Percentiles rank a stretch among this genome's conserved stretches.
Conservation (phyloP, 2,888 invertebrate species). For the Dynastes hyllus region DNA sequence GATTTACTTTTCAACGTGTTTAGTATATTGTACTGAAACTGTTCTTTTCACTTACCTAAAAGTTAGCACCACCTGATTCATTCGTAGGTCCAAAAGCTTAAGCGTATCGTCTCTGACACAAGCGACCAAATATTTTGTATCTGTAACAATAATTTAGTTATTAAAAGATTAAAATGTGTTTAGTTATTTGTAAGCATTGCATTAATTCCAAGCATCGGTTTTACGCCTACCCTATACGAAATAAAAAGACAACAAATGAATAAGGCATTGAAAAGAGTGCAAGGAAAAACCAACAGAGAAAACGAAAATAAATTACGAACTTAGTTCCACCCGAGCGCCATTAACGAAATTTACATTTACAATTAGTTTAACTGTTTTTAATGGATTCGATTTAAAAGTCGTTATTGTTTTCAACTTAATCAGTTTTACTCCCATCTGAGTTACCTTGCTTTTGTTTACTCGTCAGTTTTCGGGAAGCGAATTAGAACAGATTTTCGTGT, state of each 20-base stretch:
- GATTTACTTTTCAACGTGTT: too few species aligned
- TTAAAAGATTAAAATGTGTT: not conserved
- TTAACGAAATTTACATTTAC: slow-evolving; percentile 62
- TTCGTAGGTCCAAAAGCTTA: slow-evolving; percentile 94
- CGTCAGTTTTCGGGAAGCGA: slow-evolving; percentile 8
- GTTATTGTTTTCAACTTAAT: slow-evolving; percentile 44
- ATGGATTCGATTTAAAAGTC: slow-evolving; percentile 43
- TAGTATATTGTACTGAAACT: not conserved
- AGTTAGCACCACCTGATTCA: slow-evolving; percentile 92
- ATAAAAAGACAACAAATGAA: slow-evolving; percentile 40
- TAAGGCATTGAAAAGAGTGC: slow-evolving; percentile 19
- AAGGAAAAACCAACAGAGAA: not conserved
- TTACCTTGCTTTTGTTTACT: slow-evolving; percentile 26
- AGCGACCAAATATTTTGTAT: slow-evolving; percentile 90
- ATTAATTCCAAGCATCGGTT: too few species aligned
- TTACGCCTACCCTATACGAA: slow-evolving; percentile 61
- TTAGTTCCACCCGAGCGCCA: not conserved
- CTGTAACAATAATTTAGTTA: slow-evolving; percentile 70
- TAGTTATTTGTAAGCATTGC: too few species aligned
- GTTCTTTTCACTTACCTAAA: slow-evolving; percentile 81
- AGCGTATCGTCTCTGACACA: slow-evolving; percentile 97
- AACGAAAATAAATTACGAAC: slow-evolving; percentile 27
- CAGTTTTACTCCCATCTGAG: slow-evolving; percentile 11
- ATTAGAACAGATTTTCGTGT: slow-evolving; percentile 8
- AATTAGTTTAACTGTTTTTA: slow-evolving; percentile 61